These are phyloP conservation scores for Caenorhabditis sp. DNA, from an alignment of 2,888 invertebrate species.

Conservation along the genomic window DNA sequence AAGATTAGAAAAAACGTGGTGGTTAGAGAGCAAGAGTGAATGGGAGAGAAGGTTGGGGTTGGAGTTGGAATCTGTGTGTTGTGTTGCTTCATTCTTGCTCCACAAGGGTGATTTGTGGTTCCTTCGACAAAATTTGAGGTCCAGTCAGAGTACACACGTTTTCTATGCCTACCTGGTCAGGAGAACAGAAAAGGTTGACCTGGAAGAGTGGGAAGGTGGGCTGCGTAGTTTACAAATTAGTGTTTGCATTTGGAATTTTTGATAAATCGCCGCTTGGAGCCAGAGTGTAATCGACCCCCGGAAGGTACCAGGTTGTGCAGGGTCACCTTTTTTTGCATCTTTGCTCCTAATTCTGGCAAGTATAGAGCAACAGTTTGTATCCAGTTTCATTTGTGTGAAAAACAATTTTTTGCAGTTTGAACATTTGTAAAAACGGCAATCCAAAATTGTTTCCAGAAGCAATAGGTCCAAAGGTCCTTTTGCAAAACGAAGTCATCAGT, in stretches of 20 bases:
- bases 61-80: slow-evolving; percentile 30
- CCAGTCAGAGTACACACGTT: not conserved
- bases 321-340: slow-evolving; percentile 5
- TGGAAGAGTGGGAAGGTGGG: slow-evolving; percentile 8
- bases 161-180: not conserved
- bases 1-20: no score
- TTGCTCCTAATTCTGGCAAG: not conserved
- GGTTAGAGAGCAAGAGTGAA: no score
- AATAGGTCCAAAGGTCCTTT: slow-evolving; percentile 1
- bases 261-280: slow-evolving; percentile 44
- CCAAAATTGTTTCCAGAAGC: no score
- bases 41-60: slow-evolving; percentile 19
- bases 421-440: no score
- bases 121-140: not conserved
- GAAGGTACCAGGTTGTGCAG: slow-evolving; percentile 10
- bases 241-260: slow-evolving; percentile 66
- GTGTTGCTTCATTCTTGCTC: slow-evolving; percentile 22
- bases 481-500: slow-evolving; percentile 1
- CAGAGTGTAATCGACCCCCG: slow-evolving; percentile 54
- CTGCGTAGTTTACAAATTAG: slow-evolving; percentile 62
- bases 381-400: no score
- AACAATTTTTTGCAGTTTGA: no score
- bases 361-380: no score
- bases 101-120: slow-evolving; percentile 22
- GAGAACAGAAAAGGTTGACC: slow-evolving; percentile 45